Evolutionary conservation across 2,797 vertebrate species (phyloP).

Genomic region (Cyprinella venusta): DNA sequence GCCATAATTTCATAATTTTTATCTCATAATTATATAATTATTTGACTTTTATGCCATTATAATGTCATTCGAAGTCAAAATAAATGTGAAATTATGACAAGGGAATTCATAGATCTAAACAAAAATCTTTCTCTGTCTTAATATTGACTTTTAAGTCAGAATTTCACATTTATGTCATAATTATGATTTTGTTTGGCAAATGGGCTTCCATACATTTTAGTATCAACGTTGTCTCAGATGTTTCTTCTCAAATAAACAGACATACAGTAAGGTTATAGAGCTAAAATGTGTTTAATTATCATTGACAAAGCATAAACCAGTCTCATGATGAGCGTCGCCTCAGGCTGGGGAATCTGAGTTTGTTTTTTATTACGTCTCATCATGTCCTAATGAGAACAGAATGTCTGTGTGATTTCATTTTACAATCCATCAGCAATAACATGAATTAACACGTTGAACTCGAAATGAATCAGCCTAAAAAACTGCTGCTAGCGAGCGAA

Average conservation of each 20-base stretch:
- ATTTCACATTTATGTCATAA: background rate
- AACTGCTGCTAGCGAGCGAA: background rate
- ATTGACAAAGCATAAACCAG: too few species aligned
- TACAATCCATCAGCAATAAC: background rate
- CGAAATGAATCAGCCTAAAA: background rate
- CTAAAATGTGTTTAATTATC: background rate
- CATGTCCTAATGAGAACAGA: background rate
- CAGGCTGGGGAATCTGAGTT: background rate
- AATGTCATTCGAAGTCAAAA: background rate
- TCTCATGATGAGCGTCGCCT: background rate
- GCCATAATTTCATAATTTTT: background rate
- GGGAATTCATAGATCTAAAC: background rate
- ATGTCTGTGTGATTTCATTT: background rate
- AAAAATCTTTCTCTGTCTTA: too few species aligned
- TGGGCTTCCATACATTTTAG: background rate
- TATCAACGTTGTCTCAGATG: background rate
- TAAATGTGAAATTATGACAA: background rate
- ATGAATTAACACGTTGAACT: conserved; percentile 1
- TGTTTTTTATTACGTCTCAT: background rate
- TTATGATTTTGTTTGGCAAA: background rate
- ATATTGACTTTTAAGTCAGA: background rate
- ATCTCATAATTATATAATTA: background rate
- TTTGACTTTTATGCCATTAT: background rate
- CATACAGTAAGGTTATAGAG: background rate
- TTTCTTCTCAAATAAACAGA: background rate